These are phyloP conservation scores for Diaphora mendica DNA, from an alignment of 2,888 invertebrate species.

Conservation along the genomic window DNA sequence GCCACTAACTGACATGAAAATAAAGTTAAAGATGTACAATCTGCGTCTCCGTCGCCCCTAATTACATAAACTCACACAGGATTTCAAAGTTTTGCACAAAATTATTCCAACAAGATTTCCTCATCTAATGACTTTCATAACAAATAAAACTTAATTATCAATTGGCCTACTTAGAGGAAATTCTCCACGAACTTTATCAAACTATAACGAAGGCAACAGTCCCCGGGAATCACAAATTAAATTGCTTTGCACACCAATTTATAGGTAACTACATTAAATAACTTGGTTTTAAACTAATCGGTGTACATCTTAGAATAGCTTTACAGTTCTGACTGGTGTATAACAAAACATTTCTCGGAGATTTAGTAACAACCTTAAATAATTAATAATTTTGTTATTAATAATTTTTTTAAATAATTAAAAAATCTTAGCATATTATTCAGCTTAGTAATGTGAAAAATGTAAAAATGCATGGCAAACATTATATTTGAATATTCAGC, in stretches of 20 bases:
- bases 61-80: constrained; percentile 63
- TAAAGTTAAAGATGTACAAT: constrained; percentile 50
- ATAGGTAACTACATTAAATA: constrained; percentile 29
- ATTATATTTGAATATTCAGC: no score
- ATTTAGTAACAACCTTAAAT: neutral
- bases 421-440: neutral
- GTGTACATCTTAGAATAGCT: neutral
- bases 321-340: neutral
- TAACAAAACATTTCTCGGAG: neutral
- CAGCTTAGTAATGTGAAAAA: neutral
- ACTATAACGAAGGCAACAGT: constrained; percentile 59
- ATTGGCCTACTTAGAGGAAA: constrained; percentile 59
- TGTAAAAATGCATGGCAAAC: no score
- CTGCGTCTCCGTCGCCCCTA: constrained; percentile 42
- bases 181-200: constrained; percentile 56
- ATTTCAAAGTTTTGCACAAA: constrained; percentile 58
- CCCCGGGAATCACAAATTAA: constrained; percentile 46
- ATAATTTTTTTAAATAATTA: neutral
- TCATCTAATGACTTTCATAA: constrained; percentile 64
- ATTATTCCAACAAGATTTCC: constrained; percentile 60
- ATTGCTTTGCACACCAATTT: constrained; percentile 43
- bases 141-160: constrained; percentile 71
- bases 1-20: constrained; percentile 39
- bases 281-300: constrained; percentile 3
- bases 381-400: neutral